Evolutionary conservation across 2,113 vertebrate genomes (phyloP), one percentile per base, ranked within the genome.

Genomic region (Chloropsis cyanopogon): DNA sequence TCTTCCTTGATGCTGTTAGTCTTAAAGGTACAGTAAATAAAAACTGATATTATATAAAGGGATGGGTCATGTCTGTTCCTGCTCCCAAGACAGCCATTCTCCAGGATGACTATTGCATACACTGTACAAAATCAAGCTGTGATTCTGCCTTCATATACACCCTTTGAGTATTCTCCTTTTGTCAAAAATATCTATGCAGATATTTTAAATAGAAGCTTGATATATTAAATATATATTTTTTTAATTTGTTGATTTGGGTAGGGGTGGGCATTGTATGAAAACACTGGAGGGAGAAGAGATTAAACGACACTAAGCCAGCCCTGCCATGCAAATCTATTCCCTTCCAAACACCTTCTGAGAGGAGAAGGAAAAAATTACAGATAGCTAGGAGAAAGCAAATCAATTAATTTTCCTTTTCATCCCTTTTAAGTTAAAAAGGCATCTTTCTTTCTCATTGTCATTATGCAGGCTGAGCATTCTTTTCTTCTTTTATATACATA

Each of bases 391-490:
- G 39, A 82, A 91, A 95, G 68, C 57, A 86, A 95, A 86, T 29
- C 1, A 92, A 50, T 39, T 0, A 39, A 61, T 87, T 88, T 94
- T 92, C 65, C 72, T 93, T 84, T 93, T 94, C 42, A 86, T 69
- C 15, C 78, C 44, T 95, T 95, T 88, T 66, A 50, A 90, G 31
- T 82, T 96, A 96, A 76, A 88, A 94, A 68, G 72, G 35, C 73
- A 78, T 90, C 14, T 78, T 94, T 83, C 54, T 93, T 97, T 95
- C 53, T 97, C 90, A 87, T 95, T 37, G 26, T 93, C 79, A 90
- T 82, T 93, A 91, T 37, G n/a, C 64, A 95, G 93, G 76, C 86
- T 95, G 83, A 96, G 70, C 92, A 88, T 84, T 94, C 47, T 86
- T 92, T 95, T 80, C 75, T 93, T 31, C 6, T 60, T 14, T 53